These are phyloP conservation scores for Sturmia bella DNA, from an alignment of 2,888 invertebrate genomes.

Conservation along the genomic window DNA sequence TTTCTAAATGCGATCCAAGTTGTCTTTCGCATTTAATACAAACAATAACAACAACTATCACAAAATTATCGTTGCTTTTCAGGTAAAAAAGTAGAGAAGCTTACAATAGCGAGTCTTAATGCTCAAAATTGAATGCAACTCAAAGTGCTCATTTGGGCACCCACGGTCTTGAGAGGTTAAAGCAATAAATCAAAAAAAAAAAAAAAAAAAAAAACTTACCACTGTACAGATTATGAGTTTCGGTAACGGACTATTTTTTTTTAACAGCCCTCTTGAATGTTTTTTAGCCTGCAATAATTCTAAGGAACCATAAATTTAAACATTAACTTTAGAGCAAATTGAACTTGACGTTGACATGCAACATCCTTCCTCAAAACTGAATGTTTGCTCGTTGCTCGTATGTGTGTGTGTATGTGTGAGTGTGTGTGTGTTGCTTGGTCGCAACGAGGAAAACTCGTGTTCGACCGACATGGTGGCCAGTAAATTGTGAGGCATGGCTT, in stretches of 20 bases:
- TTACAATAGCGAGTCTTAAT: too few species aligned
- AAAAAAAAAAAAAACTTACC: constrained; percentile 18
- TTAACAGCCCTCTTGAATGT: background rate
- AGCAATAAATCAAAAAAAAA: background rate
- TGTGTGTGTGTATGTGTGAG: too few species aligned
- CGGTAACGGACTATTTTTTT: background rate
- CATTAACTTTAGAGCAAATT: constrained; percentile 70
- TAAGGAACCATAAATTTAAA: constrained; percentile 67
- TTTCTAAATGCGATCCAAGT: too few species aligned
- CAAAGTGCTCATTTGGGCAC: too few species aligned
- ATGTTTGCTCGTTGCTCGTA: constrained; percentile 29
- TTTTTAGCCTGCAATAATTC: constrained; percentile 42
- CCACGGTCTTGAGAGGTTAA: too few species aligned
- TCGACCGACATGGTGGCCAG: background rate
- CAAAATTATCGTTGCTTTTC: too few species aligned
- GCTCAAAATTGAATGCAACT: too few species aligned
- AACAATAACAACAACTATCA: too few species aligned
- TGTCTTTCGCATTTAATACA: too few species aligned
- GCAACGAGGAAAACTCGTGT: constrained; percentile 26
- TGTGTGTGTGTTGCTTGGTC: background rate
- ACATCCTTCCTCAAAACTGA: constrained; percentile 66
- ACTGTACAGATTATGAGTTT: constrained; percentile 43
- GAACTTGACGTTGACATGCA: constrained; percentile 72
- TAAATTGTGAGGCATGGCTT: constrained; percentile 10
- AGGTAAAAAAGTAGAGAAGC: too few species aligned